phyloP scores from a whole-genome alignment of 1,140 invertebrate genomes.

The Pseudomyrmex dendroicus region DNA sequence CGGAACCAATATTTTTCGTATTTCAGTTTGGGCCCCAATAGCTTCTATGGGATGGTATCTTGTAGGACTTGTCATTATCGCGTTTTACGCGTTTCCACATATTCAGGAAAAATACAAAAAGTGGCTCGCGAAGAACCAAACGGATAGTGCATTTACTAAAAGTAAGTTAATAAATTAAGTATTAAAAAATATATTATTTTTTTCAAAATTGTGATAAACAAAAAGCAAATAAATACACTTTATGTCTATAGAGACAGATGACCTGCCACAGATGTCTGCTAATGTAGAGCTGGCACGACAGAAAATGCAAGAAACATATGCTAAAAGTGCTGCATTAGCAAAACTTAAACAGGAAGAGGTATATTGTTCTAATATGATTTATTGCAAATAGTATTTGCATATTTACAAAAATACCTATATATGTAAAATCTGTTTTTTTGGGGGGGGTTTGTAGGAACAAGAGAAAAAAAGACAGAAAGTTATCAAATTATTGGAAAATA shows the following conservation, averaged over 20 bases:
- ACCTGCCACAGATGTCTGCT: constrained; percentile 75
- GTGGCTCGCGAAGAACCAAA: constrained; percentile 77
- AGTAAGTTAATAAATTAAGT: constrained; percentile 71
- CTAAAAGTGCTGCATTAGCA: constrained; percentile 71
- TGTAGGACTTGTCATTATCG: constrained; percentile 66
- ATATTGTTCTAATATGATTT: not conserved
- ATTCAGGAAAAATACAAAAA: constrained; percentile 74
- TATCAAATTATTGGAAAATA: constrained; percentile 57
- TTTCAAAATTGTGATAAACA: not conserved
- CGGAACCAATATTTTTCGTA: not conserved
- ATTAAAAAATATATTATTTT: not conserved
- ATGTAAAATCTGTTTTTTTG: not conserved
- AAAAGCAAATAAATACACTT: too few species aligned
- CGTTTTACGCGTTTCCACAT: constrained; percentile 76
- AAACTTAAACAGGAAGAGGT: constrained; percentile 80
- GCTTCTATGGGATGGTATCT: constrained; percentile 80
- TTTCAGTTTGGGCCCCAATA: constrained; percentile 76
- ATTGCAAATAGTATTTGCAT: not conserved
- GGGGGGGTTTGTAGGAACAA: not conserved
- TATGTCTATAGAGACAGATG: constrained; percentile 80
- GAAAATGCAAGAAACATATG: constrained; percentile 83
- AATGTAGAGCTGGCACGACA: constrained; percentile 71
- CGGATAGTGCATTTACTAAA: constrained; percentile 83
- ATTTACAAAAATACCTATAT: not conserved
- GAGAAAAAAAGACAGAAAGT: constrained; percentile 74